These are phyloP conservation scores for Pseudachorutes palmiensis DNA, from an alignment of 1,140 invertebrate species.

Conservation along the genomic window DNA sequence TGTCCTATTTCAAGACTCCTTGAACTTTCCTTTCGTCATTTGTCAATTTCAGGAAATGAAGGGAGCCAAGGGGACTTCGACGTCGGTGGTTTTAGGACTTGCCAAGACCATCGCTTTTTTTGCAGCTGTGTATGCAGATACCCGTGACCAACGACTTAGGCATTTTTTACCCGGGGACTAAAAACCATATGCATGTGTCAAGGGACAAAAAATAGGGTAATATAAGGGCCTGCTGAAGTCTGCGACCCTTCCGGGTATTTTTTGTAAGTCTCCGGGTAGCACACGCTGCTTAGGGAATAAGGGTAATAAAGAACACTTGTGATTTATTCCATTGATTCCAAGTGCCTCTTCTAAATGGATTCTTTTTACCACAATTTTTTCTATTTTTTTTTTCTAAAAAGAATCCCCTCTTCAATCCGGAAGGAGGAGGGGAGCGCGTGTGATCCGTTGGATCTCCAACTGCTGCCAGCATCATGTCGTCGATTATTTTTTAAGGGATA, in stretches of 20 bases:
- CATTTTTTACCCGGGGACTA: neutral
- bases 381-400: no score
- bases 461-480: neutral
- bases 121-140: constrained; percentile 1
- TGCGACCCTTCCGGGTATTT: neutral
- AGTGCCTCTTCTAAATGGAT: neutral
- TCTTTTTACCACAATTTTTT: neutral
- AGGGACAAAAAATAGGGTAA: neutral
- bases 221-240: neutral
- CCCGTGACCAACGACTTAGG: neutral
- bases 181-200: neutral
- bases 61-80: neutral
- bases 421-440: neutral
- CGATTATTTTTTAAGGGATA: neutral
- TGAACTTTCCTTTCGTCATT: no score
- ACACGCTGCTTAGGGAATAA: neutral
- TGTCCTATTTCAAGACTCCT: no score
- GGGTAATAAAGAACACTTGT: constrained; percentile 1
- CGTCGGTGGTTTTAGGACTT: neutral
- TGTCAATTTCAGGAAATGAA: neutral
- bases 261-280: neutral
- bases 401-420: neutral
- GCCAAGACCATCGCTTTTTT: neutral
- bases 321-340: neutral
- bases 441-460: neutral